These are phyloP conservation scores for Gnathonemus longibarbis DNA, from an alignment of 2,113 vertebrate species.

Conservation along the genomic window DNA sequence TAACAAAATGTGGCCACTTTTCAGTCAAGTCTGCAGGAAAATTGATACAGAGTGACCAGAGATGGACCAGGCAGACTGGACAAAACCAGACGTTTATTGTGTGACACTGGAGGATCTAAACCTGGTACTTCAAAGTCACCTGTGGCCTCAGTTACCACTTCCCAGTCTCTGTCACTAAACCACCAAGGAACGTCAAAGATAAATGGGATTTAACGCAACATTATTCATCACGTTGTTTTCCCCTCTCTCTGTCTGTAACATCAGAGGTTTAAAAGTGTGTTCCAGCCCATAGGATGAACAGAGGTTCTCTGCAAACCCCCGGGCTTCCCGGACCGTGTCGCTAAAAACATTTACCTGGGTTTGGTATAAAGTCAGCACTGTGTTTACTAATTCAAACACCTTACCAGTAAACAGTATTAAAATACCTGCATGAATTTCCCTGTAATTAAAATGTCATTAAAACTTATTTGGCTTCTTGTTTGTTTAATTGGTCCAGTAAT, in stretches of 20 bases:
- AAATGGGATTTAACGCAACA: conserved; percentile 1
- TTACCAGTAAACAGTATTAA: background rate
- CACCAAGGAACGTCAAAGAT: background rate
- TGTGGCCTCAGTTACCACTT: background rate
- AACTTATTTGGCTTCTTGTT: conserved; percentile 6
- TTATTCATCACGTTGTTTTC: background rate
- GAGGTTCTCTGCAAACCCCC: background rate
- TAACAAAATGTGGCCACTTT: conserved; percentile 38
- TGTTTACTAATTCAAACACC: background rate
- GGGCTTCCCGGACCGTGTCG: background rate
- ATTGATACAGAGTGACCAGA: conserved; percentile 13
- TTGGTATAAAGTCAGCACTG: background rate
- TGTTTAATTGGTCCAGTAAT: conserved; percentile 4
- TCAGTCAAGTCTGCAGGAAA: conserved; percentile 26
- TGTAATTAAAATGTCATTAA: conserved; percentile 5
- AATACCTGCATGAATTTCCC: conserved; percentile 11
- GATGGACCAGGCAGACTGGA: background rate
- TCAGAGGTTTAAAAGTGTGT: background rate
- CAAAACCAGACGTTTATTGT: background rate
- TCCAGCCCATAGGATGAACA: conserved; percentile 5
- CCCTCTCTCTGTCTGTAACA: background rate
- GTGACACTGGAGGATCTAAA: background rate
- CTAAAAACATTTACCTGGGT: conserved; percentile 1
- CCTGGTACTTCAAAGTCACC: background rate
- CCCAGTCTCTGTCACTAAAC: background rate